A percentile compares a stretch with the other conserved stretches of the same genome.
phyloP scores from a whole-genome alignment of 2,113 vertebrate genomes.

The Elgaria multicarinata region DNA sequence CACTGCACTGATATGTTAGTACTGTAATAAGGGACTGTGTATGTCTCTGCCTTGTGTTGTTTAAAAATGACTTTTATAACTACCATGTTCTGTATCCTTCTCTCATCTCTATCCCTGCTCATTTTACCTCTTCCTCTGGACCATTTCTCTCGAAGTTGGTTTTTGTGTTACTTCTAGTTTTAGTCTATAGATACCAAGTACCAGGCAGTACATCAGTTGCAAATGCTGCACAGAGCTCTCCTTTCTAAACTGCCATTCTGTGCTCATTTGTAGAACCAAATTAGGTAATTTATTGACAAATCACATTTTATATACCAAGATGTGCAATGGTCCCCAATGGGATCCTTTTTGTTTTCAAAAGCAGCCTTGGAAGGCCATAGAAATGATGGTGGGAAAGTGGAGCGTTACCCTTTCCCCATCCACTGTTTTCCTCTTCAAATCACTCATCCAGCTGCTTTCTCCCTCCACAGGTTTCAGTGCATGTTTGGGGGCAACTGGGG shows the following conservation, averaged over 20 bases:
- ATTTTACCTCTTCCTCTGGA: background rate
- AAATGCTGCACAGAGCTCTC: background rate
- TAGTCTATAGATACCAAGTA: background rate
- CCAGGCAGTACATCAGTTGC: background rate
- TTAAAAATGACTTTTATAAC: background rate
- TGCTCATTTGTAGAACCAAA: background rate
- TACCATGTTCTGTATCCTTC: background rate
- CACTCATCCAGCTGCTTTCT: background rate
- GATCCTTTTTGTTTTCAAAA: background rate
- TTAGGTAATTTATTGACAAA: background rate
- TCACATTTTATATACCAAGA: background rate
- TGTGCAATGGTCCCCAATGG: background rate
- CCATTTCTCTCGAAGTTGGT: background rate
- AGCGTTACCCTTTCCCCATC: background rate
- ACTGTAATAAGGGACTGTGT: background rate
- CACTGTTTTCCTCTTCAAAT: background rate
- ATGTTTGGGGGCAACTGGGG: background rate
- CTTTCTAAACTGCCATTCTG: background rate
- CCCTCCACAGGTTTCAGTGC: background rate
- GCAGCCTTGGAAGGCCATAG: background rate
- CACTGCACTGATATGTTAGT: background rate
- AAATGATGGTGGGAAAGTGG: background rate
- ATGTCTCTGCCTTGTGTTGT: background rate
- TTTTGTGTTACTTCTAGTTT: background rate
- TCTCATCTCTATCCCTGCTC: background rate